Conservation (phyloP, 92 coral and sea anemone genomes). For the Phenganax subtilis region DNA sequence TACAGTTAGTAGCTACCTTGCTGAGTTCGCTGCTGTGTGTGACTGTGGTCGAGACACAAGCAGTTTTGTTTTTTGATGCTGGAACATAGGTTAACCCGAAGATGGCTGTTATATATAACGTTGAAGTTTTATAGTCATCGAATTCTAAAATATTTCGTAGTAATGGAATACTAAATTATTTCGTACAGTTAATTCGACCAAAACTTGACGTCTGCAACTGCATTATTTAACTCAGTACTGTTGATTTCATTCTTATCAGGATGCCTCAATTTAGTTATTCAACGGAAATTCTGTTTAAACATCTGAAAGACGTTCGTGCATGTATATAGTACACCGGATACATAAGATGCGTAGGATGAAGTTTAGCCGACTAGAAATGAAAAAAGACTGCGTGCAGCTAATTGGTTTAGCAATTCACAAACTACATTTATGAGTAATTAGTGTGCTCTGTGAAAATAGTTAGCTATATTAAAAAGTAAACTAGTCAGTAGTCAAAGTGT, state of each 20-base stretch:
- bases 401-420: background rate
- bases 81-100: no score
- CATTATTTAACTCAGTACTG: background rate
- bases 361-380: background rate
- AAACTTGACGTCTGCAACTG: background rate
- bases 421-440: background rate
- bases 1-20: no score
- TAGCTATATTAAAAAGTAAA: no score
- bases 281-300: constrained; percentile 15
- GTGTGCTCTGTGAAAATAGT: background rate
- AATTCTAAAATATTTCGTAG: no score
- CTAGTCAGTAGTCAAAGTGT: no score
- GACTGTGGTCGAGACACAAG: no score
- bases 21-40: no score
- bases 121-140: no score
- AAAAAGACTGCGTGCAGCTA: background rate
- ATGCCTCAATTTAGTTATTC: constrained; percentile 26
- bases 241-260: background rate
- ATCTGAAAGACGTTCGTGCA: background rate
- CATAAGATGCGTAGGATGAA: constrained; percentile 6
- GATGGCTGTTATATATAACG: no score
- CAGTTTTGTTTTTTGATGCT: no score
- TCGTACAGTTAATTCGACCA: background rate
- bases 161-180: no score
- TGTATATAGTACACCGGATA: constrained; percentile 6